phyloP scores from a whole-genome alignment of 2,888 invertebrate species.

The Ametastegia equiseti region DNA sequence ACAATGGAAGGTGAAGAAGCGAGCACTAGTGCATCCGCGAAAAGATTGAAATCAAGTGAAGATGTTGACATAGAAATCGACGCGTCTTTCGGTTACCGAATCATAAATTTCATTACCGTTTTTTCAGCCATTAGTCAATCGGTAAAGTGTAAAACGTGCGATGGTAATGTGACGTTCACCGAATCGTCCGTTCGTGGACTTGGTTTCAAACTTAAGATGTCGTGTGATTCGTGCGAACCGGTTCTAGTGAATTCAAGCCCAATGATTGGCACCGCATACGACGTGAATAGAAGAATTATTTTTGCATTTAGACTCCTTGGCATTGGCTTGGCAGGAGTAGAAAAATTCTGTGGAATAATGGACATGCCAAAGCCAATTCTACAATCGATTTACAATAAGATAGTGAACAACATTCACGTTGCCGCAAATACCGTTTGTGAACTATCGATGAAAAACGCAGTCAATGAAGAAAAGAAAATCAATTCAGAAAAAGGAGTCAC shows the following conservation, averaged over 20 bases:
- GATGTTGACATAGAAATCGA: constrained; percentile 49
- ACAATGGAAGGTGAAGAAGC: neutral
- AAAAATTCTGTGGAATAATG: constrained; percentile 56
- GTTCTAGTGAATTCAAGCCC: constrained; percentile 47
- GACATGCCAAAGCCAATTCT: constrained; percentile 48
- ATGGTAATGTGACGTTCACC: constrained; percentile 51
- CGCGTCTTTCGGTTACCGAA: constrained; percentile 52
- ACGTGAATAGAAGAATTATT: constrained; percentile 56
- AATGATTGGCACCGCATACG: constrained; percentile 52
- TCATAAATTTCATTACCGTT: constrained; percentile 40
- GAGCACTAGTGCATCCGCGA: constrained; percentile 36
- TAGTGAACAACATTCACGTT: constrained; percentile 24
- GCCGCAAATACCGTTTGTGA: constrained; percentile 47
- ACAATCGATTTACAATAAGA: constrained; percentile 38
- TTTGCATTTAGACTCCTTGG: constrained; percentile 57
- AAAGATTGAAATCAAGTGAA: constrained; percentile 50
- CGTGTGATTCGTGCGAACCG: constrained; percentile 51
- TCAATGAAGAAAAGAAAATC: constrained; percentile 48
- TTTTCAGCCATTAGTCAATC: constrained; percentile 43
- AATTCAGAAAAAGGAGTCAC: neutral
- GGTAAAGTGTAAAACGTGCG: constrained; percentile 46
- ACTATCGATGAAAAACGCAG: constrained; percentile 47
- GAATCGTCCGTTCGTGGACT: constrained; percentile 53
- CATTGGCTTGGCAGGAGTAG: too few relatives aligned
- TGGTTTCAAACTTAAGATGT: constrained; percentile 48